A percentile compares a stretch with the other conserved stretches of the same genome.
Evolutionary conservation across 2,113 vertebrate genomes (phyloP).

Genomic region (Sardina pilchardus): DNA sequence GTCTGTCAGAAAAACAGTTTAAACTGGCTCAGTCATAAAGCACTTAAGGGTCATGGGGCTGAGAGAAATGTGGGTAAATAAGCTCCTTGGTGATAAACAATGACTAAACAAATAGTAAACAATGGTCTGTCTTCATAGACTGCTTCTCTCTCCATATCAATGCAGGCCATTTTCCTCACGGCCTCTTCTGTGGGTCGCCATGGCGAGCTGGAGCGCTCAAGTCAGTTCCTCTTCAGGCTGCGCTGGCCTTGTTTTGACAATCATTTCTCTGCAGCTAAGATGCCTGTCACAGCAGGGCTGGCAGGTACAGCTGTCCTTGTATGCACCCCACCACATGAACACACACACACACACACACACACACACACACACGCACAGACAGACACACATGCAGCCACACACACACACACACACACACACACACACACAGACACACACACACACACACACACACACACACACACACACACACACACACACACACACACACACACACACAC

Average conservation of each 20-base stretch:
- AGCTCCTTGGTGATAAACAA: not conserved
- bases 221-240: not conserved
- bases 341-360: not conserved
- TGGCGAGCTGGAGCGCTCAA: not conserved
- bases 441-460: slow-evolving; percentile 2
- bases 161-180: not conserved
- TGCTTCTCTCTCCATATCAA: not conserved
- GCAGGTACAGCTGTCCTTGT: not conserved
- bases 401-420: not conserved
- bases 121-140: not conserved
- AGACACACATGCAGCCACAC: not conserved
- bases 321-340: not conserved
- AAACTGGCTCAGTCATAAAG: not conserved
- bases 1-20: not conserved
- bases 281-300: not conserved
- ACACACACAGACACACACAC: not conserved
- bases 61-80: not conserved
- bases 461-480: not conserved
- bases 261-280: not conserved
- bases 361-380: not conserved
- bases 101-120: slow-evolving; percentile 7
- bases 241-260: not conserved
- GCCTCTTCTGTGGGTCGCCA: not conserved
- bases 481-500: slow-evolving; percentile 10
- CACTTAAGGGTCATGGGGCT: not conserved